Conservation (phyloP, 2,888 invertebrate species). For the Muscina levida region DNA sequence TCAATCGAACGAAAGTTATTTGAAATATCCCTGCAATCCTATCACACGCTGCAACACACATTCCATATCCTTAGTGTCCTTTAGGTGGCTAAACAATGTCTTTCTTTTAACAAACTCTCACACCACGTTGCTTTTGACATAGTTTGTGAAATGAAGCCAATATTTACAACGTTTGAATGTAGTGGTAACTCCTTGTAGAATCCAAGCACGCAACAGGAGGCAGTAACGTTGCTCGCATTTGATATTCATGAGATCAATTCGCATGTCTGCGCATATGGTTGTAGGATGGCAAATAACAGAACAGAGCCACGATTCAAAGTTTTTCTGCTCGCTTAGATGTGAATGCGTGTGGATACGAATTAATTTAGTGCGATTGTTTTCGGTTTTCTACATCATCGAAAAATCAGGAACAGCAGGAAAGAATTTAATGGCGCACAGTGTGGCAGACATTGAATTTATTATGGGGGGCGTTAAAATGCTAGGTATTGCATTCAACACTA, state of each 20-base stretch:
- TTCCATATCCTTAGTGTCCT: neutral
- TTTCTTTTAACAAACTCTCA: too few species aligned
- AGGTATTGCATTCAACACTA: too few species aligned
- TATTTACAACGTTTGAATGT: constrained; percentile 38
- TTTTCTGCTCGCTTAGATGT: constrained; percentile 59
- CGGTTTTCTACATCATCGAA: constrained; percentile 6
- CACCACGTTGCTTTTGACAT: neutral
- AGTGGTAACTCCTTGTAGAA: constrained; percentile 42
- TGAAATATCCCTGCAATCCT: neutral
- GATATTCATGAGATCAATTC: constrained; percentile 63
- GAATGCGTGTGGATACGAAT: constrained; percentile 57
- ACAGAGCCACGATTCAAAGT: constrained; percentile 52
- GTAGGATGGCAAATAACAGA: constrained; percentile 21
- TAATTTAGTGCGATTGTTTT: constrained; percentile 55
- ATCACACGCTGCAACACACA: neutral
- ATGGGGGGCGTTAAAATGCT: too few species aligned
- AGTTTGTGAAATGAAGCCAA: constrained; percentile 31
- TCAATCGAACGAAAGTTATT: neutral
- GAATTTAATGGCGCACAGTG: neutral
- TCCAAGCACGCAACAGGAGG: constrained; percentile 58
- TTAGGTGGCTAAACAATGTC: too few species aligned
- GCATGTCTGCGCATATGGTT: constrained; percentile 7
- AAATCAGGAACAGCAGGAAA: neutral
- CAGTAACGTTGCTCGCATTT: constrained; percentile 58
- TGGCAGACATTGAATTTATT: neutral